Evolutionary conservation across 2,888 invertebrate species (phyloP).

Genomic region (Conomelus anceps): DNA sequence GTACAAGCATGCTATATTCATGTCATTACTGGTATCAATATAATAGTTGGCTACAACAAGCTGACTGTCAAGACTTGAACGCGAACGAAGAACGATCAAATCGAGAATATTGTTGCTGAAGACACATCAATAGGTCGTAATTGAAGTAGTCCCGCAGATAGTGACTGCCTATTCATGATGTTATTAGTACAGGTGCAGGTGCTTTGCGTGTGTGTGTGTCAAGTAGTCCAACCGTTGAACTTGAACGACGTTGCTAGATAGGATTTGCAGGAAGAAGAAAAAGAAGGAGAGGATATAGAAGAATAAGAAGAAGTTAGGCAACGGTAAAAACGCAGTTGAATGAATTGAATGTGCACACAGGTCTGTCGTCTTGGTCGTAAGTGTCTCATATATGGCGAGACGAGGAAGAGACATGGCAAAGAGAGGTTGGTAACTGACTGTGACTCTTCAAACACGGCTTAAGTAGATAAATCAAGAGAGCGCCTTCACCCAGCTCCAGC

Average conservation of each 20-base stretch:
- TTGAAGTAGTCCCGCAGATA: not conserved
- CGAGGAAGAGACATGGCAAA: not conserved
- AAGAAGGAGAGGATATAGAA: not conserved
- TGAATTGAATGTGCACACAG: not conserved
- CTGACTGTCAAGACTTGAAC: not conserved
- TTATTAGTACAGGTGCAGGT: not conserved
- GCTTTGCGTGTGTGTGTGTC: not conserved
- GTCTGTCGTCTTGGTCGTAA: not conserved
- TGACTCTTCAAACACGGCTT: not conserved
- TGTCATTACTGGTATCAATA: not conserved
- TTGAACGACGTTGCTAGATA: not conserved
- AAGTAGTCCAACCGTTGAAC: not conserved
- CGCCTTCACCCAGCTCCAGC: not conserved
- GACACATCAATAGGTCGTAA: not conserved
- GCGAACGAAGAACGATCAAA: not conserved
- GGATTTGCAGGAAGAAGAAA: no score
- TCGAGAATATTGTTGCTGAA: not conserved
- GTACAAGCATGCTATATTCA: not conserved
- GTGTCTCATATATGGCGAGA: not conserved
- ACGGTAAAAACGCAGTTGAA: not conserved
- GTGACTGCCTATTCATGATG: not conserved
- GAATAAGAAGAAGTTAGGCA: not conserved
- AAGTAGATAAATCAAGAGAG: not conserved
- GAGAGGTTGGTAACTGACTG: not conserved
- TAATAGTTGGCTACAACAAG: not conserved